Evolutionary conservation across 2,888 invertebrate species (phyloP).

Genomic region (Physocephala rufipes): DNA sequence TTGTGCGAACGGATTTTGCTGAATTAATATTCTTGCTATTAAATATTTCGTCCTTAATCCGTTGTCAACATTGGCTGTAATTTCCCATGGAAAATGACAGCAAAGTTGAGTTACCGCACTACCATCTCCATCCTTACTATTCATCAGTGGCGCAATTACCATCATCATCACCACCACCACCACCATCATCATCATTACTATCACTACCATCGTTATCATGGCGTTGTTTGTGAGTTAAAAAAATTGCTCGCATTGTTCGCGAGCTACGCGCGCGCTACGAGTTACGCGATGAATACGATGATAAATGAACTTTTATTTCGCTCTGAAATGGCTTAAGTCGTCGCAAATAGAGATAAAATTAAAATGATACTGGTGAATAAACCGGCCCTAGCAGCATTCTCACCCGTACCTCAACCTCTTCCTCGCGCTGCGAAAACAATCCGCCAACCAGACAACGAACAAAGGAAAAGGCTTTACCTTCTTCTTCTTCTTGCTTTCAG

Average conservation of each 20-base stretch:
- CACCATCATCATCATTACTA: not conserved
- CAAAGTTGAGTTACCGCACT: slow-evolving; percentile 12
- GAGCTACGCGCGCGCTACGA: slow-evolving; percentile 16
- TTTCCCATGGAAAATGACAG: slow-evolving; percentile 28
- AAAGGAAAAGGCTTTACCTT: not conserved
- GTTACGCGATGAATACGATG: no score
- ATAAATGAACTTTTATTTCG: slow-evolving; percentile 31
- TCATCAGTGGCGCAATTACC: no score
- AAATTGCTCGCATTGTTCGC: slow-evolving; percentile 24
- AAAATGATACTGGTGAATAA: slow-evolving; percentile 12
- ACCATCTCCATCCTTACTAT: not conserved
- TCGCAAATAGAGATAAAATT: slow-evolving; percentile 11
- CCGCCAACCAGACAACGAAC: no score
- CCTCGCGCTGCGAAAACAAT: no score
- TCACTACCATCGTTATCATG: not conserved
- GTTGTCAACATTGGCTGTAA: slow-evolving; percentile 18
- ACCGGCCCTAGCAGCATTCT: not conserved
- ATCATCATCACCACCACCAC: no score
- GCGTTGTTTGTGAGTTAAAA: not conserved
- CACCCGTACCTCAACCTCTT: no score
- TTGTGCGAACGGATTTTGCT: not conserved
- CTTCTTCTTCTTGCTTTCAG: not conserved
- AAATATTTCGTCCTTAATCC: slow-evolving; percentile 24
- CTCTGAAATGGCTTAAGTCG: slow-evolving; percentile 28
- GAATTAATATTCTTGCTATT: slow-evolving; percentile 19